Percentiles rank a stretch among this genome's conserved stretches.
Conservation (phyloP, 2,113 vertebrate species). For the Vimba vimba region DNA sequence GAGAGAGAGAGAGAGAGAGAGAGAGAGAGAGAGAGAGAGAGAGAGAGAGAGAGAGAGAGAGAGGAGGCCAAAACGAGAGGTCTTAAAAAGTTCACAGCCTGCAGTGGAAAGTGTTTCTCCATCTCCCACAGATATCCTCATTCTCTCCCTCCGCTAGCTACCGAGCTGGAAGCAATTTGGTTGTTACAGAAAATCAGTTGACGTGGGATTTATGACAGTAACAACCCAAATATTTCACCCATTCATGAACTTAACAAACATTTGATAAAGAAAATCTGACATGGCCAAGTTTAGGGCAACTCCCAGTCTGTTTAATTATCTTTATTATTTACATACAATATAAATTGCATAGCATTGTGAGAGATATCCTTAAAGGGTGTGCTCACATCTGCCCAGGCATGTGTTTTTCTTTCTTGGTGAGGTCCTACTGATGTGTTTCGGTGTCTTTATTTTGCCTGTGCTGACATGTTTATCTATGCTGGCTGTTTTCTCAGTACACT, state of each 20-base stretch:
- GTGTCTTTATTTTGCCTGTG: constrained; percentile 46
- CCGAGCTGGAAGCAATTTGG: constrained; percentile 42
- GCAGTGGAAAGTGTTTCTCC: constrained; percentile 49
- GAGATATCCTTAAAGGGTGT: neutral
- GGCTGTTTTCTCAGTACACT: constrained; percentile 57
- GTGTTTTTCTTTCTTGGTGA: constrained; percentile 43
- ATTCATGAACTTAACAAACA: constrained; percentile 26
- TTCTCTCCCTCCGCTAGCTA: constrained; percentile 14
- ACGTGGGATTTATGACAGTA: constrained; percentile 36
- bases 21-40: neutral
- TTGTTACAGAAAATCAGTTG: constrained; percentile 34
- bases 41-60: no score
- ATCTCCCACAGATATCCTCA: constrained; percentile 27
- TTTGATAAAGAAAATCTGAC: neutral
- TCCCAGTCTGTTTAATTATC: neutral
- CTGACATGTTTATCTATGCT: constrained; percentile 49
- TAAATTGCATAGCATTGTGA: neutral
- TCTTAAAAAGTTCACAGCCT: constrained; percentile 58
- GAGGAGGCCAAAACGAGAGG: constrained; percentile 10
- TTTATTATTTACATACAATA: neutral
- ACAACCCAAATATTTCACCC: constrained; percentile 30
- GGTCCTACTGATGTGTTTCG: constrained; percentile 12
- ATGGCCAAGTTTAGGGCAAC: neutral
- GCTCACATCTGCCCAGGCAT: constrained; percentile 16
- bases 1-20: no score